Evolutionary conservation across 2,113 vertebrate species (phyloP), one percentile per base, ranked within the genome.

Genomic region (Platycercus adscitus): DNA sequence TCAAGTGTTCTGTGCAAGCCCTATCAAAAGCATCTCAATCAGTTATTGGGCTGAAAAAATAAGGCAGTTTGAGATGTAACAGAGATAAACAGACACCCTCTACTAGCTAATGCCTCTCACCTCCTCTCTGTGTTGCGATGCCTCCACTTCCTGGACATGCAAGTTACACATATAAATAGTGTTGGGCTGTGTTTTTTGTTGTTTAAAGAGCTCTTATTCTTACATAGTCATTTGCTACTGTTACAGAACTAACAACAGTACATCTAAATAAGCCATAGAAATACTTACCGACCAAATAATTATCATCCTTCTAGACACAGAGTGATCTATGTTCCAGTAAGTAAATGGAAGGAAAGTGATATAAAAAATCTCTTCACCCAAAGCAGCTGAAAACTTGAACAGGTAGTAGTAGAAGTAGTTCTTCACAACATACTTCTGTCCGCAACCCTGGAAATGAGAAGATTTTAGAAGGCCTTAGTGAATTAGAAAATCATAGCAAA

Each of bases 331-430:
- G 87, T 98, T 99, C 99, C 99, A 99, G 94, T 99, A 98, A 29
- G 97, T 98, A 96, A 98, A 98, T 0, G 99, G 99, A 81, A 99
- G 98, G 69, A 99, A 99, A 25, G 99, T 99, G 97, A 99, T 99
- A 96, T 99, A 99, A 97, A 99, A 99, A 39, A 99, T 81, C 93
- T 99, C 99, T 86, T 99, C 98, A 1, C 99, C 99, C 95, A 99
- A 94, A 68, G 98, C 97, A 5, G 99, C 98, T 0, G 99, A 99
- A 53, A 99, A 94, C 97, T 97, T 97, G 98, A 99, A 99, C 46
- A 99, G 97, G 95, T 98, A 98, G 97, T 99, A 98, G 95, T 99
- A 97, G 65, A 98, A 98, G 94, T 98, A 97, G 96, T 99, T 99
- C 98, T 98, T 99, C 97, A 99, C 99, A 61, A 99, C 37, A 15